Percentiles rank a stretch among this genome's conserved stretches.
Evolutionary conservation across 1,140 invertebrate species (phyloP).

Genomic region (Saccostrea glomerata): DNA sequence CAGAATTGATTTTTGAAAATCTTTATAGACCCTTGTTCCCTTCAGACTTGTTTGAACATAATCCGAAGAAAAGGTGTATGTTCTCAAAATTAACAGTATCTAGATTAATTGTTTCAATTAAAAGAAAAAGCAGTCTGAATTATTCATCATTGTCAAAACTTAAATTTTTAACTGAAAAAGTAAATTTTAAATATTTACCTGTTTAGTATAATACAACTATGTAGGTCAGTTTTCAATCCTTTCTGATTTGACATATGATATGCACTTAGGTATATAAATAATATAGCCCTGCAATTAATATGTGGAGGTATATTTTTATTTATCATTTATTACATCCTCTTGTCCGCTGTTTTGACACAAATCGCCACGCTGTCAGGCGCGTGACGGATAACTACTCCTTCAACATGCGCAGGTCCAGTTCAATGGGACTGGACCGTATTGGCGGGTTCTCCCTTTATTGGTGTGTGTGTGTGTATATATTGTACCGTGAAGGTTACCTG

Average conservation of each 20-base stretch:
- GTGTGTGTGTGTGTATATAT: neutral
- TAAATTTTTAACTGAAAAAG: neutral
- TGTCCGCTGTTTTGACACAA: neutral
- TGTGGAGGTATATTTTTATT: neutral
- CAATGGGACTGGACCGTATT: neutral
- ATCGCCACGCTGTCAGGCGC: neutral
- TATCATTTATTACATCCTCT: neutral
- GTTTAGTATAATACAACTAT: neutral
- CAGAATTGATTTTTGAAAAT: no score
- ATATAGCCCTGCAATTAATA: neutral
- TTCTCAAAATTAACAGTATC: neutral
- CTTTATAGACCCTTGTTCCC: no score
- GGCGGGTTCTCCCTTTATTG: neutral
- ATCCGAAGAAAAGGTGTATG: neutral
- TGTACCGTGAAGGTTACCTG: no score
- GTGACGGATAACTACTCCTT: neutral
- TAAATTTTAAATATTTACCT: neutral
- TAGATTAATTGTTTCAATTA: no score
- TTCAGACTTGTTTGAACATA: no score
- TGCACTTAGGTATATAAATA: slow-evolving; percentile 8
- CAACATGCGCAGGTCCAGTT: neutral
- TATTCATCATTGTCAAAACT: neutral
- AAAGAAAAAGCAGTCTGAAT: neutral
- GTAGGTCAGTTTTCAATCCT: neutral
- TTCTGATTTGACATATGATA: neutral